Conservation (phyloP, 2,797 vertebrate genomes). For the Echiichthys vipera region DNA sequence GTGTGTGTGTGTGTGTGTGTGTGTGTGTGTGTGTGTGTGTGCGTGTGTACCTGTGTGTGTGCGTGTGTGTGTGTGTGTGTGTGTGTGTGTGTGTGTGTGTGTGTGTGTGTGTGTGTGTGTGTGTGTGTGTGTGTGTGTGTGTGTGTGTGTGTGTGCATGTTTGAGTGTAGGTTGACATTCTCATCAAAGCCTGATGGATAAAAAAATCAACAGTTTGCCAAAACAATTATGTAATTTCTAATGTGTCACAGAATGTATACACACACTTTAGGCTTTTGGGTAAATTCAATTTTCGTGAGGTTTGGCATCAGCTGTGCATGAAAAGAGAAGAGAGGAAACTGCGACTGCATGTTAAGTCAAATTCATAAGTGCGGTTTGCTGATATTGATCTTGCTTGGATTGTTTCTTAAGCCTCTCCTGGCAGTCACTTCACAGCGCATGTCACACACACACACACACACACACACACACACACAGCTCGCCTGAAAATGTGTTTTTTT, state of each 20-base stretch:
- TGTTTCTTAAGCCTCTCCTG: conserved; percentile 81
- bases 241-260: conserved; percentile 66
- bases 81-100: conserved; percentile 18
- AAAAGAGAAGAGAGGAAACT: conserved; percentile 65
- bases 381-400: conserved; percentile 82
- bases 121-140: neutral
- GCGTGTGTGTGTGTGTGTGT: conserved; percentile 4
- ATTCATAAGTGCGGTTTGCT: conserved; percentile 79
- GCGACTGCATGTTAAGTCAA: conserved; percentile 78
- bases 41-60: no score
- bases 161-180: conserved; percentile 59
- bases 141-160: conserved; percentile 23
- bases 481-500: conserved; percentile 64
- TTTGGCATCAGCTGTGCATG: conserved; percentile 71
- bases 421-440: conserved; percentile 76
- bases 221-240: conserved; percentile 78
- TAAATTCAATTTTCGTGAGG: conserved; percentile 75
- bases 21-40: no score
- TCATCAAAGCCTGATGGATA: conserved; percentile 61
- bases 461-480: conserved; percentile 49
- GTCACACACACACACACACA: conserved; percentile 54
- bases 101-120: conserved; percentile 38
- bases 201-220: conserved; percentile 72
- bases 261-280: conserved; percentile 65
- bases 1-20: no score